Percentiles rank a stretch among this genome's conserved stretches.
These are phyloP conservation scores for Lophochroa leadbeateri DNA, from an alignment of 2,113 vertebrate genomes.

Conservation along the genomic window DNA sequence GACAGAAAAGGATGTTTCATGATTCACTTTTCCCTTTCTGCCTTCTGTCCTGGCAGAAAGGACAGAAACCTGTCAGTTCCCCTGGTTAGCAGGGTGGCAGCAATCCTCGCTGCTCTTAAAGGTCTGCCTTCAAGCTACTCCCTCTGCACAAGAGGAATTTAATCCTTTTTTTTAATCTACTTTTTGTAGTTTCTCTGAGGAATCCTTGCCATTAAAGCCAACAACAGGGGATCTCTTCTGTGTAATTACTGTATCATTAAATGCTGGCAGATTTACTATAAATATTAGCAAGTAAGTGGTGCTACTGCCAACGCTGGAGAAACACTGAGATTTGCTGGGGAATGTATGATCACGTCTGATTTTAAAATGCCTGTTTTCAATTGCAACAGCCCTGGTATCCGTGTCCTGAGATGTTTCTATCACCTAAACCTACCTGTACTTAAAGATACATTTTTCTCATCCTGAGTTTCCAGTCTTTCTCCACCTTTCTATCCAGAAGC, in stretches of 20 bases:
- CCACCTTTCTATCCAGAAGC: neutral
- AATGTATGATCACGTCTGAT: neutral
- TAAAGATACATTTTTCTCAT: neutral
- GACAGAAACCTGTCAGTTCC: neutral
- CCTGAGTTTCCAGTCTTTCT: neutral
- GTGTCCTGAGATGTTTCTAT: neutral
- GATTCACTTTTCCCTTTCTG: neutral
- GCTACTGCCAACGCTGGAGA: neutral
- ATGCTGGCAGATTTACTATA: neutral
- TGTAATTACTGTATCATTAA: neutral
- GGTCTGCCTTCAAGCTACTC: neutral
- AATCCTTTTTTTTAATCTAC: no score
- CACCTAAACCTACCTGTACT: neutral
- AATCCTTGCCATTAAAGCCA: neutral
- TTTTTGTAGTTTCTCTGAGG: neutral
- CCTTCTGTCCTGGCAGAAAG: neutral
- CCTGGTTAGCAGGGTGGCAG: neutral
- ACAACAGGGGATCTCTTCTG: neutral
- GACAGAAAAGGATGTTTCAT: neutral
- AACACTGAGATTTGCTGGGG: neutral
- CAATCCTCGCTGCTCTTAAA: neutral
- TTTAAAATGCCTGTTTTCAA: neutral
- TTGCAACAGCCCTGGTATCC: neutral
- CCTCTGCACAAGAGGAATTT: neutral
- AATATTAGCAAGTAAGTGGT: neutral